Base-by-base conservation (phyloP, 2,888 invertebrate genomes). In the Caenorhabditis zanzibari region DNA sequence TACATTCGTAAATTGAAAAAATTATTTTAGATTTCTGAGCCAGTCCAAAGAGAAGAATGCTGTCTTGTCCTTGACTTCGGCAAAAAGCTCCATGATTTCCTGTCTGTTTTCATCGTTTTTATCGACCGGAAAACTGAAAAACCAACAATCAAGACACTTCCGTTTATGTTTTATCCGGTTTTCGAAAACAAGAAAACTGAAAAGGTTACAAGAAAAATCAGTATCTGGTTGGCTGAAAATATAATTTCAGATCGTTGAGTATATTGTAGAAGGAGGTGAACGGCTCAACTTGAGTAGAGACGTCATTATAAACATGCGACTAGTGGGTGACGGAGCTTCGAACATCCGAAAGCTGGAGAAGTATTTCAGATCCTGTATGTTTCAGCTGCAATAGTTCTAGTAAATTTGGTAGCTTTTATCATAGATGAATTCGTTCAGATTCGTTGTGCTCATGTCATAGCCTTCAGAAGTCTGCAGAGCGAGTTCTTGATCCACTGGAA, bases 11-110 rank as follows among this genome's bases (percentile, higher is more conserved):
- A 26, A 54, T 26, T 14, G 2, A 10, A 22, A 26, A 9, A 24
- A 3, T 26, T 22, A 12, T 26, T 54, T 54, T 14, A 54, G 54
- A 54, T 54, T 26, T 7, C 35, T 2, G 35, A 16, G 28, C 58
- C 58, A 6, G 35, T 59, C 3, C 1, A 35, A 10, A 28, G 19
- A 16, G 3, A 59, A 16, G 58, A 59, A 19, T 32, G 35, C 4
- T 59, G 58, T 14, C n/a, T 59, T 14, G 58, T 59, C n/a, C 14
- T 32, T 16, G 58, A 59, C n/a, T 59, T 32, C 10, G 58, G 58
- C 16, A 32, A 32, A 35, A 32, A 59, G 14, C 1, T 32, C 3
- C n/a, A 32, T 10, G 26, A 59, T 14, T 59, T 59, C n/a, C n/a
- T 59, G 7, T 59, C 58, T 5, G 58, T 59, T n/a, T 59, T 59